Percentiles rank a stretch among this genome's conserved stretches.
These are phyloP conservation scores for Trichechus manatus DNA, from an alignment of 2,113 vertebrate species.

Conservation along the genomic window DNA sequence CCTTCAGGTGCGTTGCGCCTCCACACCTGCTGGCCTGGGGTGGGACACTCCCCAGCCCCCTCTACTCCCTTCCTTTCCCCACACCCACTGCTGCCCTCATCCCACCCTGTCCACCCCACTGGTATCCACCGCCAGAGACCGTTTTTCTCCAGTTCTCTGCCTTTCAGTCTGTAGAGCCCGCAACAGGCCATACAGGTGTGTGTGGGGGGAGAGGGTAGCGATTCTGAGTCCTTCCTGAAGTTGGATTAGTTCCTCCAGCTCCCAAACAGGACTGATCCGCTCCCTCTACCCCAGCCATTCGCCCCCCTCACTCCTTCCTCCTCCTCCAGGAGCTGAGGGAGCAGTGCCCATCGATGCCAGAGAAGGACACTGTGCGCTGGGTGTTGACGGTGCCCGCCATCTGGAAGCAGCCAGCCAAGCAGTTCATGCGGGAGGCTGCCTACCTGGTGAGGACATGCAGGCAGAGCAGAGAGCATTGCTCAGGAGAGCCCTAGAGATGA, in stretches of 20 bases:
- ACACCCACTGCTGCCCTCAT: not conserved
- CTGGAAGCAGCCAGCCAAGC: slow-evolving; percentile 98
- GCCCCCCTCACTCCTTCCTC: not conserved
- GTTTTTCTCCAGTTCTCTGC: not conserved
- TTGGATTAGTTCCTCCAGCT: not conserved
- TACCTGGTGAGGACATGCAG: slow-evolving; percentile 90
- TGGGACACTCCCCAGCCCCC: not conserved
- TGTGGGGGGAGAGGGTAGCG: not conserved
- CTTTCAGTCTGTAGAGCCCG: not conserved
- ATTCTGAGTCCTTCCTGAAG: slow-evolving; percentile 34
- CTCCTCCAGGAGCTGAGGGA: slow-evolving; percentile 93
- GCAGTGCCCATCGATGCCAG: slow-evolving; percentile 90
- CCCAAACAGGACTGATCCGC: not conserved
- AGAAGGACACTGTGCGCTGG: slow-evolving; percentile 93
- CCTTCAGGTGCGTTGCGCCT: slow-evolving; percentile 89
- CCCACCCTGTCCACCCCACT: not conserved
- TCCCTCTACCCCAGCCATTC: not conserved
- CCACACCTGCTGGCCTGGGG: not conserved
- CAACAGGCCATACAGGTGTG: not conserved
- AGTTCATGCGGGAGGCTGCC: slow-evolving; percentile 98
- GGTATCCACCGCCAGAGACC: not conserved
- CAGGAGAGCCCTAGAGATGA: not conserved
- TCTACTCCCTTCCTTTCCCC: not conserved
- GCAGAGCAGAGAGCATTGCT: not conserved
- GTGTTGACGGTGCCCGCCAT: slow-evolving; percentile 98